phyloP scores from a whole-genome alignment of 35 echinoderm and acorn worm genomes.

The Ophiothrix spiculata region DNA sequence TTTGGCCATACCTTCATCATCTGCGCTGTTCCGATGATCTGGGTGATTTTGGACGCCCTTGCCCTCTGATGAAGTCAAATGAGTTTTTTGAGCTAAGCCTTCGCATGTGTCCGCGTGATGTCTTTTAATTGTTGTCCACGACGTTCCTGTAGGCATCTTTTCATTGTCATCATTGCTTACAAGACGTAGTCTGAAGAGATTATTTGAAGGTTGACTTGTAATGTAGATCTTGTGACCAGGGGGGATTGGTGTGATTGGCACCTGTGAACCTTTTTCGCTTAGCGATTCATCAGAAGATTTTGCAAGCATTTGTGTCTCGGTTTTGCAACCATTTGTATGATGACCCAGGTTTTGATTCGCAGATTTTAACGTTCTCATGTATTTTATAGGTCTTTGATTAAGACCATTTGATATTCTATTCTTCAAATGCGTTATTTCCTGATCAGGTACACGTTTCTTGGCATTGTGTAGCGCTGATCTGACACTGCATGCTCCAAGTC shows the following conservation, averaged over 20 bases:
- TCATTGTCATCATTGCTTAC: background rate
- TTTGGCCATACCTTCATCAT: no score
- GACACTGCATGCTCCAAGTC: slow-evolving; percentile 6
- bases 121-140: background rate
- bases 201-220: background rate
- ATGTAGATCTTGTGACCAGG: background rate
- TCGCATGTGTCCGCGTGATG: background rate
- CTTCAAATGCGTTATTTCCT: background rate
- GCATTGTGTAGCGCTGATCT: background rate
- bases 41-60: background rate
- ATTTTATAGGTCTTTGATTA: background rate
- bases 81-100: background rate
- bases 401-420: background rate
- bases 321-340: background rate
- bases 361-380: background rate
- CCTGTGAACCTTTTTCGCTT: background rate
- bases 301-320: background rate
- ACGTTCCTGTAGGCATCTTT: background rate
- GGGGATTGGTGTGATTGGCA: background rate
- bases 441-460: background rate
- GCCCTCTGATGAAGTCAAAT: background rate
- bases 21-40: background rate
- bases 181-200: background rate
- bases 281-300: background rate
- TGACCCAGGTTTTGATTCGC: background rate